Evolutionary conservation across 2,888 invertebrate species (phyloP).

Genomic region (Imbricaverruca yamaguchii): DNA sequence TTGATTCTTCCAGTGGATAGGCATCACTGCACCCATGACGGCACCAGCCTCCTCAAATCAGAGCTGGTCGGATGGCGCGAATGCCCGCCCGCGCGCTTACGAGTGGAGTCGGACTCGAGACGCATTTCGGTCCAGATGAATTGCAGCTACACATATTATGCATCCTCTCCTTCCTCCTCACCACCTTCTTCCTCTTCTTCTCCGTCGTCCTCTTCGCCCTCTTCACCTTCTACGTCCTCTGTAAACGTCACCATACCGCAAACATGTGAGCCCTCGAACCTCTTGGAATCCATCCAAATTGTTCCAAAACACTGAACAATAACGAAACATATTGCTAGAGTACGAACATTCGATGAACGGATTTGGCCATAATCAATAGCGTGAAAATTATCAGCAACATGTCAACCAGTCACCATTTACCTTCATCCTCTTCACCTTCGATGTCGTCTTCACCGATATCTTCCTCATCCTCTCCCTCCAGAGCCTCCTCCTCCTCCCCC

Average conservation of each 20-base stretch:
- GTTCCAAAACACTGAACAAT: no score
- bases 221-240: slow-evolving; percentile 25
- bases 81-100: no score
- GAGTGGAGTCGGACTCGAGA: no score
- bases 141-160: slow-evolving; percentile 21
- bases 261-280: no score
- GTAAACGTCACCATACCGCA: background rate
- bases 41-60: no score
- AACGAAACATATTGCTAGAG: no score
- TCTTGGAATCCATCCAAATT: no score
- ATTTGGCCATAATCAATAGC: no score
- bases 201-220: slow-evolving; percentile 22
- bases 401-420: background rate
- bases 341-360: no score
- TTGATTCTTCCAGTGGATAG: background rate
- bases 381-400: no score
- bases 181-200: slow-evolving; percentile 17
- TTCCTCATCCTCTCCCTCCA: slow-evolving; percentile 26
- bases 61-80: no score
- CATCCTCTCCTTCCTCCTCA: slow-evolving; percentile 24
- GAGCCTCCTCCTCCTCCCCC: slow-evolving; percentile 24
- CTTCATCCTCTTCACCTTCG: slow-evolving; percentile 25
- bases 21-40: background rate
- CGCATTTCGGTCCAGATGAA: background rate
- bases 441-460: slow-evolving; percentile 23